phyloP scores from a whole-genome alignment of 2,113 vertebrate species.

The Leptobrachium leishanense region DNA sequence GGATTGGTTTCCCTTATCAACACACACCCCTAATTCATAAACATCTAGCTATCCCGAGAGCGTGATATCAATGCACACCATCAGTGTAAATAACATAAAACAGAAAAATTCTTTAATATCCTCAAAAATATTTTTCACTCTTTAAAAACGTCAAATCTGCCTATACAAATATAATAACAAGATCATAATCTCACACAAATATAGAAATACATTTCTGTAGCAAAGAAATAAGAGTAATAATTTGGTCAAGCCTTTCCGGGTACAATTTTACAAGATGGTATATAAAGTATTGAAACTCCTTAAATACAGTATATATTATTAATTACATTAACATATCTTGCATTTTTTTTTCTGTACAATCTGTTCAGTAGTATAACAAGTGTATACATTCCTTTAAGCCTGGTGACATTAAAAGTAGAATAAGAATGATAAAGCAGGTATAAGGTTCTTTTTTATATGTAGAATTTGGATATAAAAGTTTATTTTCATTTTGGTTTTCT shows the following conservation, averaged over 20 bases:
- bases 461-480: background rate
- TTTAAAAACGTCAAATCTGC: slow-evolving; percentile 41
- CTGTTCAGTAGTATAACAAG: slow-evolving; percentile 88
- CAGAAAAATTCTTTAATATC: slow-evolving; percentile 7
- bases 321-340: slow-evolving; percentile 88
- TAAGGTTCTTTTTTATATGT: background rate
- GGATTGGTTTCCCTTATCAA: slow-evolving; percentile 12
- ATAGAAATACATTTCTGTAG: slow-evolving; percentile 36
- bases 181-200: slow-evolving; percentile 31
- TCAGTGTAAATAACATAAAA: slow-evolving; percentile 13
- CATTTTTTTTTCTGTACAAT: slow-evolving; percentile 76
- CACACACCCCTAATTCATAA: background rate
- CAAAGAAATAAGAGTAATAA: slow-evolving; percentile 67
- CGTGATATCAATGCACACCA: slow-evolving; percentile 19
- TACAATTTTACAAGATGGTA: slow-evolving; percentile 62
- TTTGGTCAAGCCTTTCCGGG: slow-evolving; percentile 58
- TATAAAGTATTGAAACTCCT: slow-evolving; percentile 72
- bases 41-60: background rate
- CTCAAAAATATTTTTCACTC: slow-evolving; percentile 24
- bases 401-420: slow-evolving; percentile 50
- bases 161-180: slow-evolving; percentile 40
- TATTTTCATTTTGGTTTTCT: background rate
- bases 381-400: slow-evolving; percentile 75
- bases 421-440: slow-evolving; percentile 3
- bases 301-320: slow-evolving; percentile 87